These are phyloP conservation scores for Podarcis raffonei DNA, from an alignment of 2,113 vertebrate genomes.

Conservation along the genomic window DNA sequence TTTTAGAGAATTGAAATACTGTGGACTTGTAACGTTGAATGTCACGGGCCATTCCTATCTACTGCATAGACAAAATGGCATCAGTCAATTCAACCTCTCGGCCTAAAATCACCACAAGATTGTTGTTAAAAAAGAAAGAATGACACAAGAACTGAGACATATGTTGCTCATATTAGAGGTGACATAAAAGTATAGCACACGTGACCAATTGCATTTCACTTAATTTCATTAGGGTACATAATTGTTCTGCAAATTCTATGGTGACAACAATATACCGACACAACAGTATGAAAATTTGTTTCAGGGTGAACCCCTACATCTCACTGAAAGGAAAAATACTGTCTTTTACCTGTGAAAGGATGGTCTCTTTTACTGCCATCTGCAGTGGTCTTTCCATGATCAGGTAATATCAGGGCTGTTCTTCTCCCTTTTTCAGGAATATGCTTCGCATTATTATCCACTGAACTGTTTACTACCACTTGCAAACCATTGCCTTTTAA, in stretches of 20 bases:
- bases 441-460: conserved; percentile 9
- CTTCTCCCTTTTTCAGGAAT: not conserved
- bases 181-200: not conserved
- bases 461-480: conserved; percentile 28
- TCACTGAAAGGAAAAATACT: not conserved
- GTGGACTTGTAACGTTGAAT: not conserved
- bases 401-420: not conserved
- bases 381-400: not conserved
- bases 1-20: not conserved
- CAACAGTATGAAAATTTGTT: not conserved
- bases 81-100: not conserved
- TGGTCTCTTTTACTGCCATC: not conserved
- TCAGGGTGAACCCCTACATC: not conserved
- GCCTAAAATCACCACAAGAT: not conserved
- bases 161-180: not conserved
- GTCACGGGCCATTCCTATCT: not conserved
- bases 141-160: not conserved
- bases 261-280: not conserved
- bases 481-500: conserved; percentile 22
- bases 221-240: not conserved
- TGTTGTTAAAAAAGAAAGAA: not conserved
- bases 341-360: conserved; percentile 5
- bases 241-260: not conserved
- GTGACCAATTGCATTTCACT: not conserved
- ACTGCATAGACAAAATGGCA: not conserved